Percentiles rank a stretch among this genome's conserved stretches.
Evolutionary conservation across 1,140 invertebrate species (phyloP).

Genomic region (Drosophila nannoptera): DNA sequence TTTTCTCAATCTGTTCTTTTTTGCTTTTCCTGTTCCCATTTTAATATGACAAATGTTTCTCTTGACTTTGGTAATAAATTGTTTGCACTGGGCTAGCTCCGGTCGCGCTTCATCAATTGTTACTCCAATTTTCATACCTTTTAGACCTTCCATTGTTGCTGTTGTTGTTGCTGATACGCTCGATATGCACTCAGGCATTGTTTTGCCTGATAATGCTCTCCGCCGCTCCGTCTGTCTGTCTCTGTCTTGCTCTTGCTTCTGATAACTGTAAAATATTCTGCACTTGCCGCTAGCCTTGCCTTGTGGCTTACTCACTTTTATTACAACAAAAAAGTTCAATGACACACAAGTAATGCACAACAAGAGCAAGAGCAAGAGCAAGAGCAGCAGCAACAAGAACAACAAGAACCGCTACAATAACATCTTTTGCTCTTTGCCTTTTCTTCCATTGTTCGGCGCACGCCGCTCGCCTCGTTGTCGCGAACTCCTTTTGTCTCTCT

Average conservation of each 20-base stretch:
- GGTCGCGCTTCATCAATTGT: conserved; percentile 19
- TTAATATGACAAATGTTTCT: conserved; percentile 24
- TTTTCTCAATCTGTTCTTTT: not conserved
- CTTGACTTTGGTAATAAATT: conserved; percentile 19
- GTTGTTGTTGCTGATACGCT: conserved; percentile 27
- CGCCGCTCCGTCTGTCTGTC: conserved; percentile 12
- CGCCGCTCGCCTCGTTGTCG: conserved; percentile 17
- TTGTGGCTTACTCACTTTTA: conserved; percentile 53
- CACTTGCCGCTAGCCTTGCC: conserved; percentile 37
- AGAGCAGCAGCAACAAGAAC: conserved; percentile 33
- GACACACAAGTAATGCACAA: conserved; percentile 75
- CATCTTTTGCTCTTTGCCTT: conserved; percentile 62
- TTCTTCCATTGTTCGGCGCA: conserved; percentile 53
- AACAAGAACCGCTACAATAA: conserved; percentile 45
- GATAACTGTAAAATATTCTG: conserved; percentile 8
- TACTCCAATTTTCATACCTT: conserved; percentile 29
- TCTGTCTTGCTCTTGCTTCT: conserved; percentile 23
- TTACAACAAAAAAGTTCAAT: conserved; percentile 72
- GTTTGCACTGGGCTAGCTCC: conserved; percentile 13
- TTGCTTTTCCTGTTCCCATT: conserved; percentile 1
- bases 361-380: conserved; percentile 24
- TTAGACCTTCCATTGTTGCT: not conserved
- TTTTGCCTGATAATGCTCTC: conserved; percentile 32
- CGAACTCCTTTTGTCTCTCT: conserved; percentile 43
- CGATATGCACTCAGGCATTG: conserved; percentile 37